Base-by-base conservation (phyloP, 2,113 vertebrate species). In the Carassius auratus region DNA sequence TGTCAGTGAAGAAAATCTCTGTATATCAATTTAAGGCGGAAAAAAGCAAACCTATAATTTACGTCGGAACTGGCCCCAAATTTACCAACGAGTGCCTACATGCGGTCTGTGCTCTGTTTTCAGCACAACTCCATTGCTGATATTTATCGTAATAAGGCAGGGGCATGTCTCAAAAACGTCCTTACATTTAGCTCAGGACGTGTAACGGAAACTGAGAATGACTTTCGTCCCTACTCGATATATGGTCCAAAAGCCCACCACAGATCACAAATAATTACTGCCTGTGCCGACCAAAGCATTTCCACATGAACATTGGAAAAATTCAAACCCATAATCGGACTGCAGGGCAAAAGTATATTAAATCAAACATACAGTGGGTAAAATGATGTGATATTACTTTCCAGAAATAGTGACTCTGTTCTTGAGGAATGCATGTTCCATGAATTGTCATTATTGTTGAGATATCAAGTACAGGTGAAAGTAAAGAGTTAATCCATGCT, bases 1-100 rank as follows among this genome's bases (percentile, higher is more conserved):
- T 81, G 26, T 42, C 68, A 64, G 68, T 7, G 19, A 50, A 50
- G 3, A 55, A 81, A 50, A 86, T 17, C 77, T 86, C 17, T 52
- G 14, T 55, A 66, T 69, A 57, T 71, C 68, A 75, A 74, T 62
- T 81, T 38, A 80, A 73, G 68, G n/a, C 42, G 14, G 64, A 38
- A 79, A 85, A 85, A 79, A 73, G 66, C 48, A 45, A 81, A 52
- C 52, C 74, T 83, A 83, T 77, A 78, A 86, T 86, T 84, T 86
- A 33, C 23, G 4, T 86, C 7, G 23, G 23, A n/a, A 71, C 48
- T 45, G 15, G 55, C 52, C 15, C 33, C 30, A 73, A 59, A 50
- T 38, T 69, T 38, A 61, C 52, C 68, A 81, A 71, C 66, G 62
- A 81, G 52, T 55, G 76, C 81, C 61, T 61, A 86, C 68, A 81